These are phyloP conservation scores for Acanthococcus lagerstroemiae DNA, from an alignment of 2,888 invertebrate genomes.

Conservation along the genomic window DNA sequence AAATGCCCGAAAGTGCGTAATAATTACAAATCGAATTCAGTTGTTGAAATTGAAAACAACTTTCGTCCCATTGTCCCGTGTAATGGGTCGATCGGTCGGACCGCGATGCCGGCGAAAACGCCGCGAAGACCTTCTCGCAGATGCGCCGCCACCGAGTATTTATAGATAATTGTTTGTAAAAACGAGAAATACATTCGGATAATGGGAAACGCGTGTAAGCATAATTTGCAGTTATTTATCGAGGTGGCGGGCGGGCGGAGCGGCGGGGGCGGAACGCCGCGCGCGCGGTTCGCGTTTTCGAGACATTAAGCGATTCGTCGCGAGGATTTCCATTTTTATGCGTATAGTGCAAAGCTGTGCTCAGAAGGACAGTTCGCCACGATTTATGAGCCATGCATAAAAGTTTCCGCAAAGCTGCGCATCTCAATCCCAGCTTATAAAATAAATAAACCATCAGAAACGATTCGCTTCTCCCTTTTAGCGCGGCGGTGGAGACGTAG, in stretches of 20 bases:
- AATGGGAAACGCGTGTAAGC: conserved; percentile 29
- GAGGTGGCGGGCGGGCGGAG: background rate
- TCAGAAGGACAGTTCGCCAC: conserved; percentile 29
- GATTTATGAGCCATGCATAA: conserved; percentile 31
- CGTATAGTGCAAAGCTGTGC: conserved; percentile 31
- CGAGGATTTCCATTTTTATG: conserved; percentile 31
- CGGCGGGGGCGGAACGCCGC: background rate
- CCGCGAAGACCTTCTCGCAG: too few species aligned
- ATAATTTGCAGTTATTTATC: conserved; percentile 27
- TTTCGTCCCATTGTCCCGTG: too few species aligned
- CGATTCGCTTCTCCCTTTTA: conserved; percentile 16
- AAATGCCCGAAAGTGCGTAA: too few species aligned
- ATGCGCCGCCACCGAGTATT: background rate
- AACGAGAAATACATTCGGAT: conserved; percentile 7
- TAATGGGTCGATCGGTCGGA: too few species aligned
- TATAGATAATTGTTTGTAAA: conserved; percentile 24
- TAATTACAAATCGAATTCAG: too few species aligned
- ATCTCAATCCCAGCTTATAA: conserved; percentile 31
- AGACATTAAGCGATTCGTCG: conserved; percentile 31
- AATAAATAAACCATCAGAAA: conserved; percentile 31
- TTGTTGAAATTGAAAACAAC: too few species aligned
- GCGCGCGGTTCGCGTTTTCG: conserved; percentile 22
- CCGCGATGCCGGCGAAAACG: too few species aligned
- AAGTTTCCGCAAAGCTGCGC: conserved; percentile 31
- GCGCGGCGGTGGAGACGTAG: too few species aligned